Evolutionary conservation across 1,140 invertebrate genomes (phyloP).

Genomic region (Listronotus bonariensis): DNA sequence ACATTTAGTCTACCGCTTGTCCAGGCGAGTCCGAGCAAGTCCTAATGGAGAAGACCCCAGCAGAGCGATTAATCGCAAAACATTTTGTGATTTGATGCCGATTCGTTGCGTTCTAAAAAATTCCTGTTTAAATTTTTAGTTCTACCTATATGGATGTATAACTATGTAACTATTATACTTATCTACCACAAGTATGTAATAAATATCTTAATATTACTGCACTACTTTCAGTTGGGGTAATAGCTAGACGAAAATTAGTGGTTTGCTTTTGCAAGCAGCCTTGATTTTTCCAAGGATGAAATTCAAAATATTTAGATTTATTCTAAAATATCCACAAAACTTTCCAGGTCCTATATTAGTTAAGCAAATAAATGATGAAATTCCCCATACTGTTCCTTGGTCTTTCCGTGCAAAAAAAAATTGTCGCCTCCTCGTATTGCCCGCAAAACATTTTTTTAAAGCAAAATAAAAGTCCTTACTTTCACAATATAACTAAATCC

Average conservation of each 20-base stretch:
- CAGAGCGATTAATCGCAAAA: conserved; percentile 12
- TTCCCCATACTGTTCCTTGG: not conserved
- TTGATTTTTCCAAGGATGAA: conserved; percentile 5
- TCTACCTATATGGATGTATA: conserved; percentile 3
- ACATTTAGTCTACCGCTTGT: no score
- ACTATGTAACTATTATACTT: not conserved
- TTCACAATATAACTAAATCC: no score
- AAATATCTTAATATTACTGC: not conserved
- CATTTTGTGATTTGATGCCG: conserved; percentile 4
- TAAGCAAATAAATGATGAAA: conserved; percentile 11
- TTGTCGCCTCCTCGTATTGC: no score
- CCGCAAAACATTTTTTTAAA: no score
- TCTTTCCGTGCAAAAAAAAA: no score
- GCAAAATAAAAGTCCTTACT: no score
- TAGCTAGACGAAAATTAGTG: conserved; percentile 8
- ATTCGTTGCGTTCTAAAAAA: not conserved
- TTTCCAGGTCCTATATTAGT: not conserved
- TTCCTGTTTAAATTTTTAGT: not conserved
- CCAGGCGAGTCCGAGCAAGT: not conserved
- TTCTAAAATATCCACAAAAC: not conserved
- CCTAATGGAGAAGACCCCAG: not conserved
- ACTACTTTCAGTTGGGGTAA: not conserved
- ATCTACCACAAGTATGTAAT: not conserved
- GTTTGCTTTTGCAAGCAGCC: conserved; percentile 8
- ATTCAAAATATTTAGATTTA: conserved; percentile 7